Conservation (phyloP, 2,113 vertebrate genomes). For the Hippocampus mohnikei region DNA sequence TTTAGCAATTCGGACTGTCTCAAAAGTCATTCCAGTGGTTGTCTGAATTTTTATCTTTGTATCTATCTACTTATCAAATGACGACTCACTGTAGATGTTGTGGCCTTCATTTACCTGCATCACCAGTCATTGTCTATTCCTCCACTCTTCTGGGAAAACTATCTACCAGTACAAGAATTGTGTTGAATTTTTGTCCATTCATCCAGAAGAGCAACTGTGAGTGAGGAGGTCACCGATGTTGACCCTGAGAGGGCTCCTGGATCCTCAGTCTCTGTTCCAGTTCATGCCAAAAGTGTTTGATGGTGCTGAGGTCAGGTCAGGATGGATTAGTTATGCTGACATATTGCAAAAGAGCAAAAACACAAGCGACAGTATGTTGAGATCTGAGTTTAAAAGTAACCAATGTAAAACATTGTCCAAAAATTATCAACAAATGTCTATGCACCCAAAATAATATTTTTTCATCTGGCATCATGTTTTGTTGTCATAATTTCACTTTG, state of each 20-base stretch:
- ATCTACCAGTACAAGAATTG: background rate
- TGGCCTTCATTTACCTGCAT: slow-evolving; percentile 22
- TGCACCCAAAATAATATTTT: background rate
- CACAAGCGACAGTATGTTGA: background rate
- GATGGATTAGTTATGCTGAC: background rate
- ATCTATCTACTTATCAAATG: slow-evolving; percentile 29
- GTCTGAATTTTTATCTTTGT: slow-evolving; percentile 54
- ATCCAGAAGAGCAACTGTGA: background rate
- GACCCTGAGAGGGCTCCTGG: background rate
- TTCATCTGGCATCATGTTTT: background rate
- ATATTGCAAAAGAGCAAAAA: background rate
- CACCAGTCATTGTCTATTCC: background rate
- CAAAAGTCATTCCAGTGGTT: slow-evolving; percentile 32
- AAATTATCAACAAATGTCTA: no score
- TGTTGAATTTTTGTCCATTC: background rate
- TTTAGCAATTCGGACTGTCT: slow-evolving; percentile 40
- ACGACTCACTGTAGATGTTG: slow-evolving; percentile 23
- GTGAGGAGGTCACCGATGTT: background rate
- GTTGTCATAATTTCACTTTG: background rate
- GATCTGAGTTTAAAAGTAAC: background rate
- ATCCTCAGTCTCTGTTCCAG: background rate
- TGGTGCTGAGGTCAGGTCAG: background rate
- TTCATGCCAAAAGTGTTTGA: background rate
- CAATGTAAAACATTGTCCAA: no score
- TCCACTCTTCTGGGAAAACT: background rate